A percentile compares a stretch with the other conserved stretches of the same genome.
phyloP scores from a whole-genome alignment of 2,113 vertebrate genomes.

The Haemorhous mexicanus region DNA sequence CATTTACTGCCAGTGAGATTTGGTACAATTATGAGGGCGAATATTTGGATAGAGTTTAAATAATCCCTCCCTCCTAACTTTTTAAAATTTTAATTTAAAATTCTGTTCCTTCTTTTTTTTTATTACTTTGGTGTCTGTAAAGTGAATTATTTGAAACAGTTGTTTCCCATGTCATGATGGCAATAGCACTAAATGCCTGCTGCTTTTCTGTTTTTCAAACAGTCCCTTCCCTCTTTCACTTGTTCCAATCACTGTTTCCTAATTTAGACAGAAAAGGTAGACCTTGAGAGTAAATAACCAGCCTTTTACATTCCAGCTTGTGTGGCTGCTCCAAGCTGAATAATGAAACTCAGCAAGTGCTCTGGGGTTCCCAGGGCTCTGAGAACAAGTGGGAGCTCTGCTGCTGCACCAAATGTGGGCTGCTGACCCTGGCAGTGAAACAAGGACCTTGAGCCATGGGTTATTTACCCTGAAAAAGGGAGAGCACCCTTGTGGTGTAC shows the following conservation, averaged over 20 bases:
- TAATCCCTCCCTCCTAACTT: neutral
- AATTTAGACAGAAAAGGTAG: neutral
- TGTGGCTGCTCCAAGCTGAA: neutral
- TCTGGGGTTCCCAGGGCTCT: neutral
- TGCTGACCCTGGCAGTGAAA: neutral
- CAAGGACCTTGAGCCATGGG: fast-evolving
- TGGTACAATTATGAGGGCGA: neutral
- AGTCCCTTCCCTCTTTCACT: neutral
- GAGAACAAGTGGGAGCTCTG: neutral
- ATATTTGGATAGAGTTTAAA: neutral
- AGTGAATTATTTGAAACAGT: neutral
- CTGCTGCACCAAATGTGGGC: neutral
- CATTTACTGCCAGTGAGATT: neutral
- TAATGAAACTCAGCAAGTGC: neutral
- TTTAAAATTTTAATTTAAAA: neutral
- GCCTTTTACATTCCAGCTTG: neutral
- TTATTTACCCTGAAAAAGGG: neutral
- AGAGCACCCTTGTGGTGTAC: fast-evolving
- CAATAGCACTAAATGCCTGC: neutral
- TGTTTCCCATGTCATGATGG: neutral
- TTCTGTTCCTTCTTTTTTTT: too few relatives aligned
- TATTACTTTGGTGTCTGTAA: neutral
- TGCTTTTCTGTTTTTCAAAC: neutral
- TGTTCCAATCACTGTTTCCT: neutral
- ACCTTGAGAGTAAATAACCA: neutral